Conservation (phyloP, 2,113 vertebrate genomes). For the Hydropotes inermis region DNA sequence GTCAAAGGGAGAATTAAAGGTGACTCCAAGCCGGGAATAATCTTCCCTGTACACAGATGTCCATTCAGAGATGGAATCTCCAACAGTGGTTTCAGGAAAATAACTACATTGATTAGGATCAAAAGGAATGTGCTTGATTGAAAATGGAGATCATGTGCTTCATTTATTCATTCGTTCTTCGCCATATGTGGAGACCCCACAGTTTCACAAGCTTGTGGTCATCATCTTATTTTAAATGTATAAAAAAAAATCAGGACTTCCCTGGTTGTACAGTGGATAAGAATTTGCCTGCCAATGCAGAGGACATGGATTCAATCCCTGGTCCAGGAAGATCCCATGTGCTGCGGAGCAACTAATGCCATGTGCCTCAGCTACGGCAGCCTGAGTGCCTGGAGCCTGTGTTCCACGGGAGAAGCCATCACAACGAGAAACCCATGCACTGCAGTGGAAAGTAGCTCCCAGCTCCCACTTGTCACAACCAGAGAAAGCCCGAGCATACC, state of each 20-base stretch:
- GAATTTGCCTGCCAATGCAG: neutral
- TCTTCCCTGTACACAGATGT: neutral
- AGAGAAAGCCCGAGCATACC: neutral
- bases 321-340: neutral
- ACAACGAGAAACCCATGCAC: rapidly evolving
- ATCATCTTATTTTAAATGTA: neutral
- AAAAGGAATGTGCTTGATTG: rapidly evolving
- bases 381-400: neutral
- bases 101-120: rapidly evolving
- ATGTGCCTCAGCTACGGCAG: neutral
- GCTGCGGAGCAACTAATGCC: rapidly evolving
- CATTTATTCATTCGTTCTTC: neutral
- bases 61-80: neutral
- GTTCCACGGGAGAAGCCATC: neutral
- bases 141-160: neutral
- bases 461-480: neutral
- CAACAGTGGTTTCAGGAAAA: neutral
- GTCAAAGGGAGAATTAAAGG: too few relatives aligned
- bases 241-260: neutral
- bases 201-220: neutral
- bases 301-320: neutral
- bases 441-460: neutral
- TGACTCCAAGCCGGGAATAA: too few relatives aligned
- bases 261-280: neutral
- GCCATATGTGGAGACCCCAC: rapidly evolving